Conservation (phyloP, 2,888 invertebrate genomes). For the Apotomis capreana region DNA sequence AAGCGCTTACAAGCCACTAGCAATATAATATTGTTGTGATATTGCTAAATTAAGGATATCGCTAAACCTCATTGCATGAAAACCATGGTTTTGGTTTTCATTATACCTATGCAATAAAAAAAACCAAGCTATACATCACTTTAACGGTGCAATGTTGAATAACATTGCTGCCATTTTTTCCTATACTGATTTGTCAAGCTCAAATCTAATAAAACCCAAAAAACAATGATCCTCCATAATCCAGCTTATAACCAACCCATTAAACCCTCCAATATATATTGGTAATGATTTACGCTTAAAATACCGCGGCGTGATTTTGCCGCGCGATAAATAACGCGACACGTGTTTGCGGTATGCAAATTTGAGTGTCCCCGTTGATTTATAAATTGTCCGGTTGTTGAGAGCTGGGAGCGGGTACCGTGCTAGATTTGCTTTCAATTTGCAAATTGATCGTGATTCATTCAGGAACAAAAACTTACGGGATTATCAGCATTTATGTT, state of each 20-base stretch:
- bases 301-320: slow-evolving; percentile 57
- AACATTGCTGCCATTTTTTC: neutral
- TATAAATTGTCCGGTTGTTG: slow-evolving; percentile 40
- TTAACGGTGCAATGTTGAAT: too few species aligned
- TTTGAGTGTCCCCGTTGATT: slow-evolving; percentile 45
- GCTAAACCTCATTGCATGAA: too few species aligned
- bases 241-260: slow-evolving; percentile 17
- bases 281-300: slow-evolving; percentile 26
- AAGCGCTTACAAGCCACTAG: too few species aligned
- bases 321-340: slow-evolving; percentile 62
- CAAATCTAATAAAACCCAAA: slow-evolving; percentile 11
- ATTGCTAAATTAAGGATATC: too few species aligned
- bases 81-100: too few species aligned
- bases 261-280: slow-evolving; percentile 24
- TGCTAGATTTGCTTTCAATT: neutral
- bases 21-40: too few species aligned
- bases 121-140: too few species aligned
- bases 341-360: slow-evolving; percentile 47
- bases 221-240: slow-evolving; percentile 26
- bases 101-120: too few species aligned
- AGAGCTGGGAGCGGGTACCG: slow-evolving; percentile 6
- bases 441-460: neutral
- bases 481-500: too few species aligned
- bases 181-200: neutral
- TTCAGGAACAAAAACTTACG: neutral